These are phyloP conservation scores for Pseudochromis fuscus DNA, from an alignment of 2,797 vertebrate species.

Conservation along the genomic window DNA sequence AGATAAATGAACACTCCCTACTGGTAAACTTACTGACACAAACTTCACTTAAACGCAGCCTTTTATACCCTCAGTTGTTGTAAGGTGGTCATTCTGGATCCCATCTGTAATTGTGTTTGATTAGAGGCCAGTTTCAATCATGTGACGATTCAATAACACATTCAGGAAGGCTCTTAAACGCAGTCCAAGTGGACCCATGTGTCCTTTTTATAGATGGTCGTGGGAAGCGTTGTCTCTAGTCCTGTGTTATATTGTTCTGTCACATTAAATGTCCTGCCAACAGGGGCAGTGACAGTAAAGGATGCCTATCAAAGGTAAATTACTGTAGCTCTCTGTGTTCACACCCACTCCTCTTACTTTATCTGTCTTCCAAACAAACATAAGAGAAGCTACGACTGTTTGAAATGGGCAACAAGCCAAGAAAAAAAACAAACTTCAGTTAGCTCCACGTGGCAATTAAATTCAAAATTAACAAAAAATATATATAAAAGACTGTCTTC, in stretches of 20 bases:
- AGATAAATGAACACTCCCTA: no score
- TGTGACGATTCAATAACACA: slow-evolving; percentile 18
- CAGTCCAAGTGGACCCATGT: neutral
- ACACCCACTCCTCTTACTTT: slow-evolving; percentile 22
- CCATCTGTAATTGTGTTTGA: neutral
- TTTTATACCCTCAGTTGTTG: neutral
- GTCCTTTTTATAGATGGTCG: slow-evolving; percentile 10
- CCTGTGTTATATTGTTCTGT: slow-evolving; percentile 25
- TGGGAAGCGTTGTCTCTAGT: slow-evolving; percentile 15
- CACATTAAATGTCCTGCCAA: slow-evolving; percentile 38
- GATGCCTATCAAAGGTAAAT: slow-evolving; percentile 47
- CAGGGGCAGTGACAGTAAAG: slow-evolving; percentile 17
- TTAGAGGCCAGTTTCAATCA: slow-evolving; percentile 12
- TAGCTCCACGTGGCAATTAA: slow-evolving; percentile 11
- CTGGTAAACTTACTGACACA: neutral
- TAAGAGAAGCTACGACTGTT: neutral
- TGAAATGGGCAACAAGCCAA: slow-evolving; percentile 35
- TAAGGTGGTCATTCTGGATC: neutral
- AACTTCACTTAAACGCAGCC: neutral
- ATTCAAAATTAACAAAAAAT: slow-evolving; percentile 15
- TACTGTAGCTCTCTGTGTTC: slow-evolving; percentile 22
- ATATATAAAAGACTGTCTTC: slow-evolving; percentile 22
- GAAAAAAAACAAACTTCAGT: slow-evolving; percentile 16
- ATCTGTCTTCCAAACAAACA: slow-evolving; percentile 15
- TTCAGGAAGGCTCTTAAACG: neutral